Evolutionary conservation across 2,113 vertebrate genomes (phyloP).

Genomic region (Nyctibius bracteatus): DNA sequence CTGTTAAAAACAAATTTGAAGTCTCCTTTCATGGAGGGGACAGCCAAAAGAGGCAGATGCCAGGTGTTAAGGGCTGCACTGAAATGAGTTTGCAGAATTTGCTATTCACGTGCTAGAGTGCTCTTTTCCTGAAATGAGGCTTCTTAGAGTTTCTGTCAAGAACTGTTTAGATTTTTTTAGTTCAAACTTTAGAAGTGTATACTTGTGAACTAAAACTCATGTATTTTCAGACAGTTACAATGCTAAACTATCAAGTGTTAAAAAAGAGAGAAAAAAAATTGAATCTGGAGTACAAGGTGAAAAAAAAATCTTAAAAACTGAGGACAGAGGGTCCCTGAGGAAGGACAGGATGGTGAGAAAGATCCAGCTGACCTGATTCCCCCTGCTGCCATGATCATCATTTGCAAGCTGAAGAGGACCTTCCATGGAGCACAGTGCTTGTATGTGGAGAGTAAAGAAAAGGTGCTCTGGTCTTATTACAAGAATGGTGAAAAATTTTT

Average conservation of each 20-base stretch:
- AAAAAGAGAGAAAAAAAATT: background rate
- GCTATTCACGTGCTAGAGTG: background rate
- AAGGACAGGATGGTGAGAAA: slow-evolving; percentile 50
- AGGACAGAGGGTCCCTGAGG: slow-evolving; percentile 27
- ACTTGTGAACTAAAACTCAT: background rate
- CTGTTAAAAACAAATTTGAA: slow-evolving; percentile 47
- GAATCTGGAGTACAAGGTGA: background rate
- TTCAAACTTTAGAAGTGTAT: slow-evolving; percentile 16
- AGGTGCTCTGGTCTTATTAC: slow-evolving; percentile 25
- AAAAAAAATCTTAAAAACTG: background rate
- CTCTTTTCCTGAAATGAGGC: slow-evolving; percentile 21
- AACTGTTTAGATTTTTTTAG: slow-evolving; percentile 33
- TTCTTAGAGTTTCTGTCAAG: slow-evolving; percentile 43
- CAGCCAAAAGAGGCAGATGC: slow-evolving; percentile 47
- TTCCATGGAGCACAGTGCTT: slow-evolving; percentile 43
- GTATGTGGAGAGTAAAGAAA: slow-evolving; percentile 32
- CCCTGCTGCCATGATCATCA: slow-evolving; percentile 50
- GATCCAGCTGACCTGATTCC: slow-evolving; percentile 34
- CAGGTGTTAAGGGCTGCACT: slow-evolving; percentile 37
- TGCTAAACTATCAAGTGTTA: background rate
- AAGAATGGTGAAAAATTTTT: background rate
- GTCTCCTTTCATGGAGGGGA: slow-evolving; percentile 38
- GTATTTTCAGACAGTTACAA: background rate
- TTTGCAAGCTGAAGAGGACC: slow-evolving; percentile 60
- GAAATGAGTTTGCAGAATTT: slow-evolving; percentile 36